A percentile compares a stretch with the other conserved stretches of the same genome.
These are phyloP conservation scores for Agrilus mali DNA, from an alignment of 2,888 invertebrate species.

Conservation along the genomic window DNA sequence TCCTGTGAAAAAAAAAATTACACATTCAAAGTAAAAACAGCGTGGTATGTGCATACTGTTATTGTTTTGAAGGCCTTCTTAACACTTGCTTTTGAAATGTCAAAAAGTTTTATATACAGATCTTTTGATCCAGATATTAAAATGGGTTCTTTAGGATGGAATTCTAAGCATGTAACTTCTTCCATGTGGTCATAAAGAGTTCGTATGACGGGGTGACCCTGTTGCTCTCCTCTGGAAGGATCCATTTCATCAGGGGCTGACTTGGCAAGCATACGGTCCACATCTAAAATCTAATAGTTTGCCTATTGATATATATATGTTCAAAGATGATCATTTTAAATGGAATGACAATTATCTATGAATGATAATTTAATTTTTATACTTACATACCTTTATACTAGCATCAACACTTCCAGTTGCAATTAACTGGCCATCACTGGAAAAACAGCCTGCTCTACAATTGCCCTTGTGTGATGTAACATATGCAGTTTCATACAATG, in stretches of 20 bases:
- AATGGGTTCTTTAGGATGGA: constrained; percentile 91
- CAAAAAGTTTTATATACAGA: constrained; percentile 90
- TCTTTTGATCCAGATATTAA: constrained; percentile 92
- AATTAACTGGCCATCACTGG: constrained; percentile 85
- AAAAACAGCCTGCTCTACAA: constrained; percentile 93
- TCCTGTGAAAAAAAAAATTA: constrained; percentile 44
- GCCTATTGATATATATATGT: constrained; percentile 2
- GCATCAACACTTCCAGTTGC: constrained; percentile 98
- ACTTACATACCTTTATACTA: constrained; percentile 95
- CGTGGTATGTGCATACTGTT: constrained; percentile 43
- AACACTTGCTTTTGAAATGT: constrained; percentile 95
- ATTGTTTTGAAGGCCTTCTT: constrained; percentile 96
- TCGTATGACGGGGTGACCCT: constrained; percentile 95
- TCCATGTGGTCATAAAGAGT: constrained; percentile 96
- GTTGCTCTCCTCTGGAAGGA: constrained; percentile 70
- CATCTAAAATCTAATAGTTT: constrained; percentile 74
- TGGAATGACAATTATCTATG: too few species aligned
- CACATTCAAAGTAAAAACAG: constrained; percentile 1
- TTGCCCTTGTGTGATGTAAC: constrained; percentile 97
- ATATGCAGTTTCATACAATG: constrained; percentile 96
- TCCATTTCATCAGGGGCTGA: constrained; percentile 86
- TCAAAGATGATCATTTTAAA: constrained; percentile 1
- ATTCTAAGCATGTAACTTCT: constrained; percentile 93
- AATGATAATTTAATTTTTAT: too few species aligned
- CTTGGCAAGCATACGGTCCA: constrained; percentile 97